Evolutionary conservation across 2,113 vertebrate genomes (phyloP).

Genomic region (Plotosus lineatus): DNA sequence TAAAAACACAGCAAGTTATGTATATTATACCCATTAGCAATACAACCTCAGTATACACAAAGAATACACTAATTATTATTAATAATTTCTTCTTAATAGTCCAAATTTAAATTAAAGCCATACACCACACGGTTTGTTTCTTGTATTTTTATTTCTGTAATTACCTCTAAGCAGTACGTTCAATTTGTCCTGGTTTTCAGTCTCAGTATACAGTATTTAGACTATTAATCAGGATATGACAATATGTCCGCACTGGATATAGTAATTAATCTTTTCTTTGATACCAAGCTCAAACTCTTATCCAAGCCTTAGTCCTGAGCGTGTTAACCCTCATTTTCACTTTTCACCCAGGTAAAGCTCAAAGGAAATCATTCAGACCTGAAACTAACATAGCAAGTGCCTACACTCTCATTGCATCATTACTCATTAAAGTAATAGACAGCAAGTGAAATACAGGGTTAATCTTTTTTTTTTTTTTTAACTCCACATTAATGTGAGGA

Average conservation of each 20-base stretch:
- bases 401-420: conserved; percentile 27
- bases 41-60: too few species aligned
- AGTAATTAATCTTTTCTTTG: conserved; percentile 36
- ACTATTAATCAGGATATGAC: not conserved
- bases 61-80: too few species aligned
- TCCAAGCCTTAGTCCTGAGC: not conserved
- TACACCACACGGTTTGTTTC: too few species aligned
- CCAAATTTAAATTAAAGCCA: not conserved
- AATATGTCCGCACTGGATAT: not conserved
- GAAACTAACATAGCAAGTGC: not conserved
- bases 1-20: not conserved
- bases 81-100: not conserved
- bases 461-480: conserved; percentile 1
- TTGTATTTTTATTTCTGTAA: not conserved
- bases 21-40: too few species aligned
- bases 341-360: too few species aligned
- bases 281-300: conserved; percentile 25
- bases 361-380: too few species aligned
- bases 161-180: not conserved
- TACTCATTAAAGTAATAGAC: conserved; percentile 35
- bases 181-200: not conserved
- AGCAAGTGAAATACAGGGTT: conserved; percentile 5
- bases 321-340: conserved; percentile 22
- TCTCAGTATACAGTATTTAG: not conserved
- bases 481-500: not conserved